Percentiles rank a stretch among this genome's conserved stretches.
Conservation (phyloP, 2,113 vertebrate species). For the Suricata suricatta region DNA sequence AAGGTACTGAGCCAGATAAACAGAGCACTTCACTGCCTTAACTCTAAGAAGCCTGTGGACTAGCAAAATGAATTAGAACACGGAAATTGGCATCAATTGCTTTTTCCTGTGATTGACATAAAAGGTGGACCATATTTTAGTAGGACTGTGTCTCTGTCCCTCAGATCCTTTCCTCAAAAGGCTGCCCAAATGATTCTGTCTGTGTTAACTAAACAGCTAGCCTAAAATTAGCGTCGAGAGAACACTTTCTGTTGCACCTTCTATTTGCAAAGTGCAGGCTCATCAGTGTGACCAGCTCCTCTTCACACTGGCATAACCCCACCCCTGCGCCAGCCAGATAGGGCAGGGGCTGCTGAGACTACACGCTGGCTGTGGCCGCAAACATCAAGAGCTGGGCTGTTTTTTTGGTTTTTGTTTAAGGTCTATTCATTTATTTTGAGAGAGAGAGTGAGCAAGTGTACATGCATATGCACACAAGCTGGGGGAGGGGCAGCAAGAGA, state of each 20-base stretch:
- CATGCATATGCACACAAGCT: too few relatives aligned
- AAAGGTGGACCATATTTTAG: background rate
- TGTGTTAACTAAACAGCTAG: slow-evolving; percentile 24
- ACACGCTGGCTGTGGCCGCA: background rate
- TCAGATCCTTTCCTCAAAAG: slow-evolving; percentile 25
- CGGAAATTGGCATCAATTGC: background rate
- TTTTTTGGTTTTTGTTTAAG: background rate
- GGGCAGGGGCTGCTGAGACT: background rate
- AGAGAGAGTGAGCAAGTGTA: too few relatives aligned
- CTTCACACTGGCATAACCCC: background rate
- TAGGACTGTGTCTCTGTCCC: background rate
- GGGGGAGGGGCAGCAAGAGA: too few relatives aligned
- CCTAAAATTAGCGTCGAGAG: slow-evolving; percentile 62
- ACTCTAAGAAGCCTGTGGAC: background rate
- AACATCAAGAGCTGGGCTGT: background rate
- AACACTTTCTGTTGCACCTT: slow-evolving; percentile 64
- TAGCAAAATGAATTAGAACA: background rate
- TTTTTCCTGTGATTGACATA: background rate
- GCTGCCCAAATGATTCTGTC: slow-evolving; percentile 35
- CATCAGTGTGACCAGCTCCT: slow-evolving; percentile 57
- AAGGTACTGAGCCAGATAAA: slow-evolving; percentile 60
- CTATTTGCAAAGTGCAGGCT: slow-evolving; percentile 65
- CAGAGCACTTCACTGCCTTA: slow-evolving; percentile 14
- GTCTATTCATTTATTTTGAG: too few relatives aligned
- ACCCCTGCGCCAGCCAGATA: background rate